Conservation (phyloP, 2,113 vertebrate genomes). For the Channa argus region DNA sequence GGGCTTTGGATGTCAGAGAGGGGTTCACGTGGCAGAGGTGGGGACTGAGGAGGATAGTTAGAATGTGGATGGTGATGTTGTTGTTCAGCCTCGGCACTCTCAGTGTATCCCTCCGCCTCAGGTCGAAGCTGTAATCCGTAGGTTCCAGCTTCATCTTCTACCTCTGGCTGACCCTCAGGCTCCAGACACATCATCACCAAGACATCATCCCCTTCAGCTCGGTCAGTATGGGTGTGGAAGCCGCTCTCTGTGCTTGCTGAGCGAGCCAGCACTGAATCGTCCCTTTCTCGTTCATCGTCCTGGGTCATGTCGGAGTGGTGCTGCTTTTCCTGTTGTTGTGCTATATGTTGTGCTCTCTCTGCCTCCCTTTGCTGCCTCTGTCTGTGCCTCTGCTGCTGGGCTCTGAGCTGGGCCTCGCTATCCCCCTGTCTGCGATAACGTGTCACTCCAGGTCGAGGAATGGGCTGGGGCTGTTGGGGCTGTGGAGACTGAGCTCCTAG, state of each 20-base stretch:
- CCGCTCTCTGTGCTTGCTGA: conserved; percentile 96
- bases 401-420: conserved; percentile 76
- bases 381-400: conserved; percentile 80
- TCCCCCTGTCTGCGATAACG: conserved; percentile 83
- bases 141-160: conserved; percentile 67
- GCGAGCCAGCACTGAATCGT: conserved; percentile 84
- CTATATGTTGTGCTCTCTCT: conserved; percentile 57
- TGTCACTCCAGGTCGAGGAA: conserved; percentile 76
- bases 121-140: conserved; percentile 71
- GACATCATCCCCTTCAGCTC: conserved; percentile 91
- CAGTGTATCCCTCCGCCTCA: conserved; percentile 92
- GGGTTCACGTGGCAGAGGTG: conserved; percentile 71
- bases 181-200: conserved; percentile 76
- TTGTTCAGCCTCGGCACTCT: conserved; percentile 93
- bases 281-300: conserved; percentile 86
- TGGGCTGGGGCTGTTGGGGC: conserved; percentile 69
- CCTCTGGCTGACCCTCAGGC: conserved; percentile 77
- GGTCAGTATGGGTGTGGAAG: conserved; percentile 95
- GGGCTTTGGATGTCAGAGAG: conserved; percentile 83
- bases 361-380: conserved; percentile 77
- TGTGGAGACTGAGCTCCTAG: conserved; percentile 57
- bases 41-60: conserved; percentile 81
- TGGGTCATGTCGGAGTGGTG: conserved; percentile 42
- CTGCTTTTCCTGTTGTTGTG: conserved; percentile 53
- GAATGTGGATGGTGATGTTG: conserved; percentile 70